Conservation (phyloP, 2,113 vertebrate genomes). For the Dolichotis patagonum region DNA sequence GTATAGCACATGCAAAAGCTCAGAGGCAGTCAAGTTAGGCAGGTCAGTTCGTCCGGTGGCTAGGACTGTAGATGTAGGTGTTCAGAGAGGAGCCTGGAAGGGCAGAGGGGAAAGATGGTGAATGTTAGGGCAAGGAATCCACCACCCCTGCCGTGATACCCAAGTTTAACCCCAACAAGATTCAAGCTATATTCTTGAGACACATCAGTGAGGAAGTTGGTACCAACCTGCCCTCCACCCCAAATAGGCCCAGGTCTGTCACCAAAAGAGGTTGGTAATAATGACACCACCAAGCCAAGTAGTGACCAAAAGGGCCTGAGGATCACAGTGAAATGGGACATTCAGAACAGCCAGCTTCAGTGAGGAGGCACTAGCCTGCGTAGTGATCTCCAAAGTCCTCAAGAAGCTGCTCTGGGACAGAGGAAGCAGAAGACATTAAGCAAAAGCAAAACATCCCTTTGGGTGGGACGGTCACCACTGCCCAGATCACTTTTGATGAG, state of each 20-base stretch:
- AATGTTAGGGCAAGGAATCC: background rate
- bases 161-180: background rate
- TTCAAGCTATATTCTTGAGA: background rate
- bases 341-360: background rate
- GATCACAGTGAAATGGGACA: background rate
- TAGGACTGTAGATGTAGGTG: background rate
- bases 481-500: background rate
- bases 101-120: background rate
- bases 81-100: background rate
- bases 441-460: background rate
- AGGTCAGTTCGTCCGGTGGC: background rate
- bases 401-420: background rate
- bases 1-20: background rate
- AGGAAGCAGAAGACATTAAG: background rate
- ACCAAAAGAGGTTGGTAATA: background rate
- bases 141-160: background rate
- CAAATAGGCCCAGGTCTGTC: background rate
- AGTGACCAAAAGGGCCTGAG: background rate
- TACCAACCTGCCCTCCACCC: background rate
- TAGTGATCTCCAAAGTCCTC: background rate
- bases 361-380: background rate
- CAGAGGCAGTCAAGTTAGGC: background rate
- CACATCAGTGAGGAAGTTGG: background rate
- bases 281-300: background rate
- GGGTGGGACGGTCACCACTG: background rate